Evolutionary conservation across 2,888 invertebrate species (phyloP), one percentile per base, ranked within the genome.

Genomic region (Lissonota sp.): DNA sequence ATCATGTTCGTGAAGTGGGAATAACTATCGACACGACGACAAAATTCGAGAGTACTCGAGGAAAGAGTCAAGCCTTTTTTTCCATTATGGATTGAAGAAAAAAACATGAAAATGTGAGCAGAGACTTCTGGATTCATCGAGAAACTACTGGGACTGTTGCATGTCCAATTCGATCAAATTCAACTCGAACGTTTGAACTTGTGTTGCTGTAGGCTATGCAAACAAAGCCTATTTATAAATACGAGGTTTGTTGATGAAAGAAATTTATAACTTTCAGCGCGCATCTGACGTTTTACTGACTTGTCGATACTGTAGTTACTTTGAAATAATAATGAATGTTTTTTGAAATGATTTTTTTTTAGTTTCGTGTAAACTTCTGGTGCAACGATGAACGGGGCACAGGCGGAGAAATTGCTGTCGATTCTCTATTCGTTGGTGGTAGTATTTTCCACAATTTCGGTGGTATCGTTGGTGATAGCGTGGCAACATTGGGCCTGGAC

Each of bases 401-500:
- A 80, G 60, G 88, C 89, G 5, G 92, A 92, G 69, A 84, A 64
- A 10, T 42, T 78, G 0, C 84, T 92, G 4, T 83, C 88, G 4
- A 7, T 84, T 0, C 63, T 91, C 1, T 92, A 92, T 76, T 74
- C 78, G 3, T 58, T 57, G 6, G 85, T 91, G 1, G 84, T 86
- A 8, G 75, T 85, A n/a, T 74, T 87, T 2, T 91, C 90, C 1
- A 58, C 86, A 16, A 85, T 85, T 7, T 92, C 91, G 3, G 79
- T 89, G 46, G 80, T 87, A 8, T 90, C 87, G 7, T 72, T 92
- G 55, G 87, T 86, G 4, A 82, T 90, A 5, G 86, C 87, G 4
- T 93, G 93, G 93, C 90, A 91, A 69, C 88, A 93, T 84, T 93
- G 93, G 93, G 83, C 88, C 10, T 84, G 88, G 85, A 91, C 91